These are phyloP conservation scores for Phaethornis superciliosus DNA, from an alignment of 2,113 vertebrate genomes.

Conservation along the genomic window DNA sequence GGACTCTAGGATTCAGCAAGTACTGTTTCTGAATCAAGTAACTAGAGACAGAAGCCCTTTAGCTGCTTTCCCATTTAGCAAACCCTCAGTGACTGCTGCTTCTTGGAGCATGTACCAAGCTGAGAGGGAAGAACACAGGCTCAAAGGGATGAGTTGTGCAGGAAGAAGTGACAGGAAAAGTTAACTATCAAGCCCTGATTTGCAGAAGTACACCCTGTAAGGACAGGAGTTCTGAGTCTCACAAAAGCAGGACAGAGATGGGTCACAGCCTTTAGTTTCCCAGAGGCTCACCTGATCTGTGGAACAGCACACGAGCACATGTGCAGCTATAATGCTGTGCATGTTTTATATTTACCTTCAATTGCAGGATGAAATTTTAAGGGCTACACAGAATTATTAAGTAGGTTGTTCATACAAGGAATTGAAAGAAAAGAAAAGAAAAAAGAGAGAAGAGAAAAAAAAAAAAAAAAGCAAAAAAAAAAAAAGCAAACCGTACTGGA, in stretches of 20 bases:
- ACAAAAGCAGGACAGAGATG: not conserved
- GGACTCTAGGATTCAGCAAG: not conserved
- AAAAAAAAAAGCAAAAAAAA: rapidly evolving
- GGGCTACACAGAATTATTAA: not conserved
- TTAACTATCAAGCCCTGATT: not conserved
- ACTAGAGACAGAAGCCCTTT: not conserved
- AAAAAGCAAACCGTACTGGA: rapidly evolving
- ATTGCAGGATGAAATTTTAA: not conserved
- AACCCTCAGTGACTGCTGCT: not conserved
- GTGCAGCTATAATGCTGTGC: rapidly evolving
- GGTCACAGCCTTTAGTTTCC: not conserved
- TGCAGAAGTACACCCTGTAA: not conserved
- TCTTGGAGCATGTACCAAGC: not conserved
- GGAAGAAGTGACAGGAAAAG: not conserved
- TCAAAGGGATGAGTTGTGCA: not conserved
- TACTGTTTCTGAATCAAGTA: not conserved
- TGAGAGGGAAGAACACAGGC: not conserved
- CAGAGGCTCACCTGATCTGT: not conserved
- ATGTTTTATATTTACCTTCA: not conserved
- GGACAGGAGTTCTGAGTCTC: not conserved
- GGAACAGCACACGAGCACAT: not conserved
- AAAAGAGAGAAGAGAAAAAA: too few species aligned
- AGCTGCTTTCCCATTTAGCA: not conserved
- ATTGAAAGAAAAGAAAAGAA: not conserved
- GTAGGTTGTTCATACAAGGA: not conserved